A percentile compares a stretch with the other conserved stretches of the same genome.
Conservation (phyloP, 2,113 vertebrate genomes). For the Oophaga pumilio region DNA sequence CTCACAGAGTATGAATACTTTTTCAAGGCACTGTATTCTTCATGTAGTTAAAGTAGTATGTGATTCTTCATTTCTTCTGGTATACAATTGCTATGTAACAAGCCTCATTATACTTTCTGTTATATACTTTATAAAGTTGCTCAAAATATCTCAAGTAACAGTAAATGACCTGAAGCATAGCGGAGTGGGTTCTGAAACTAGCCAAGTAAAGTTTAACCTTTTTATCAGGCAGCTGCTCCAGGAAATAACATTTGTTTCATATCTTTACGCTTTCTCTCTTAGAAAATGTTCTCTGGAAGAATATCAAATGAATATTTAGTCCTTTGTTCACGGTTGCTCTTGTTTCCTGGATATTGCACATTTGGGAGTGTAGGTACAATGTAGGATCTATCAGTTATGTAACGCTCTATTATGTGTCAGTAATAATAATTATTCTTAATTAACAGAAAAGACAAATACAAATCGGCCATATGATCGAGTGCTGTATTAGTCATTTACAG, state of each 20-base stretch:
- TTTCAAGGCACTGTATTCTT: no score
- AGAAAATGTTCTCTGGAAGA: conserved; percentile 5
- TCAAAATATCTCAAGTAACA: neutral
- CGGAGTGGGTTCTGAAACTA: neutral
- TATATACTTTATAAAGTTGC: neutral
- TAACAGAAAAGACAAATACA: neutral
- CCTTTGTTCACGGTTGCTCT: neutral
- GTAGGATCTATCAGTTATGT: conserved; percentile 7
- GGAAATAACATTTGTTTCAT: conserved; percentile 12
- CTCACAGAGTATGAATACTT: no score
- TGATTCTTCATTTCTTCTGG: no score
- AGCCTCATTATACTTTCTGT: neutral
- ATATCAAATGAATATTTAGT: conserved; percentile 12
- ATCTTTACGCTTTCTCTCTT: neutral
- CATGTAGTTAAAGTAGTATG: no score
- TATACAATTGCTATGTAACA: no score
- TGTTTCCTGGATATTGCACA: conserved; percentile 22
- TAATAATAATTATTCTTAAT: neutral
- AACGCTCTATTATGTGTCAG: neutral
- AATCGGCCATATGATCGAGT: neutral
- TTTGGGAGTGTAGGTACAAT: neutral
- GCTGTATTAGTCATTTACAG: neutral
- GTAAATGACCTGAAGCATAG: neutral
- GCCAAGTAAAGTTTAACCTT: conserved; percentile 3
- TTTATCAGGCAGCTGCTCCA: neutral